Percentiles rank a stretch among this genome's conserved stretches.
Evolutionary conservation across 2,113 vertebrate species (phyloP).

Genomic region (Eulemur rufifrons): DNA sequence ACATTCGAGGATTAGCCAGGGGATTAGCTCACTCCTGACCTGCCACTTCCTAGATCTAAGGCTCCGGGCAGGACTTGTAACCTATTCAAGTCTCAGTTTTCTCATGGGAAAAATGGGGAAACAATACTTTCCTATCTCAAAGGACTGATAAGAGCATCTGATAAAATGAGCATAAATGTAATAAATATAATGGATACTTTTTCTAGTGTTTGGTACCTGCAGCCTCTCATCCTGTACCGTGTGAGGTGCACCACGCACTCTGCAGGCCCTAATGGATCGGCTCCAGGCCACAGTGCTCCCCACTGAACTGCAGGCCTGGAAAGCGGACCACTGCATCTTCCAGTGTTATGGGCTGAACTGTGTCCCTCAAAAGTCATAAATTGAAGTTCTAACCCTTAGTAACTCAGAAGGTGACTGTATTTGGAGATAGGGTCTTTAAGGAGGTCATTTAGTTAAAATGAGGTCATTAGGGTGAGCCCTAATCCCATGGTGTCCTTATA

Average conservation of each 20-base stretch:
- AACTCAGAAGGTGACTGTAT: neutral
- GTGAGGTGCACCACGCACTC: neutral
- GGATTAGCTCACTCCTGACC: neutral
- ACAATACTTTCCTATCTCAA: slow-evolving; percentile 30
- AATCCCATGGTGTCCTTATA: neutral
- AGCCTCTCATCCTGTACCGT: neutral
- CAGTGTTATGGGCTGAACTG: too few species aligned
- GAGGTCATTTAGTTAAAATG: neutral
- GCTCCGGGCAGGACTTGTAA: neutral
- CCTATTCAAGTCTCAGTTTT: slow-evolving; percentile 1
- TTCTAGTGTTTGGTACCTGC: neutral
- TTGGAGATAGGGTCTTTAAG: neutral
- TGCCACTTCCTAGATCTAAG: neutral
- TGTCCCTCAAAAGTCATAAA: neutral
- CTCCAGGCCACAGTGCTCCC: neutral
- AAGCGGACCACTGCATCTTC: neutral
- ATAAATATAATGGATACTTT: neutral
- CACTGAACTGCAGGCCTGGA: neutral
- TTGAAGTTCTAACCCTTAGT: neutral
- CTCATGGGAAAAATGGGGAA: slow-evolving; percentile 28
- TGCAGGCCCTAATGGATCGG: neutral
- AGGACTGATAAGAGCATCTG: neutral
- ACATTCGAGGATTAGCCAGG: neutral
- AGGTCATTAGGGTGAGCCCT: neutral
- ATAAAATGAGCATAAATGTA: neutral